Conservation (phyloP, 2,797 vertebrate genomes). For the Hippocampus kuda region DNA sequence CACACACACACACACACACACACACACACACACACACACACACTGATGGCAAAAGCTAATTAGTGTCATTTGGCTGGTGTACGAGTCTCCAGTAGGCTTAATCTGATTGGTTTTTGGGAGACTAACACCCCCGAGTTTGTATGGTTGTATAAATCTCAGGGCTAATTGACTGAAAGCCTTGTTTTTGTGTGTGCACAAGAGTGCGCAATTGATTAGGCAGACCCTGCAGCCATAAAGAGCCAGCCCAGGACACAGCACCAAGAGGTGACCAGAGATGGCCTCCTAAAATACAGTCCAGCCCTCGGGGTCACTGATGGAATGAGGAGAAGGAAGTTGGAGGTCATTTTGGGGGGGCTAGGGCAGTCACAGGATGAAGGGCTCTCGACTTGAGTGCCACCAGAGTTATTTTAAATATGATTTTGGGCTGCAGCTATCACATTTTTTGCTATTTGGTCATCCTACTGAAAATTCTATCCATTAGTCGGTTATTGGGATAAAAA, state of each 20-base stretch:
- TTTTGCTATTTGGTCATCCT: no score
- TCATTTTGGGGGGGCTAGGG: neutral
- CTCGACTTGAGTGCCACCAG: neutral
- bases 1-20: conserved; percentile 22
- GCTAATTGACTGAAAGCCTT: conserved; percentile 49
- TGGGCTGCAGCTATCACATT: no score
- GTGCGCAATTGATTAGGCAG: conserved; percentile 48
- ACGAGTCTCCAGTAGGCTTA: conserved; percentile 30
- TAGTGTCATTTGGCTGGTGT: conserved; percentile 46
- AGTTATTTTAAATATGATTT: neutral
- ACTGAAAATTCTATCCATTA: no score
- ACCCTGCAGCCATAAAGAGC: conserved; percentile 41
- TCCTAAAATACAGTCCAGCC: conserved; percentile 37
- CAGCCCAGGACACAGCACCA: conserved; percentile 28
- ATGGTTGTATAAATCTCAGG: conserved; percentile 48
- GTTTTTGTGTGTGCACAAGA: conserved; percentile 19
- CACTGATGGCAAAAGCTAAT: conserved; percentile 38
- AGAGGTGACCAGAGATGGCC: conserved; percentile 37
- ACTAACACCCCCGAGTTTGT: conserved; percentile 38
- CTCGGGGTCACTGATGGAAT: conserved; percentile 44
- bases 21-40: conserved; percentile 24
- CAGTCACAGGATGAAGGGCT: conserved; percentile 5
- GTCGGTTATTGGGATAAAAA: no score
- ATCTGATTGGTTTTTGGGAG: conserved; percentile 47
- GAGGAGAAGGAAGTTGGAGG: conserved; percentile 24